Percentiles rank a stretch among this genome's conserved stretches.
phyloP scores from a whole-genome alignment of 2,797 vertebrate genomes.

The Steatocranus sp. region DNA sequence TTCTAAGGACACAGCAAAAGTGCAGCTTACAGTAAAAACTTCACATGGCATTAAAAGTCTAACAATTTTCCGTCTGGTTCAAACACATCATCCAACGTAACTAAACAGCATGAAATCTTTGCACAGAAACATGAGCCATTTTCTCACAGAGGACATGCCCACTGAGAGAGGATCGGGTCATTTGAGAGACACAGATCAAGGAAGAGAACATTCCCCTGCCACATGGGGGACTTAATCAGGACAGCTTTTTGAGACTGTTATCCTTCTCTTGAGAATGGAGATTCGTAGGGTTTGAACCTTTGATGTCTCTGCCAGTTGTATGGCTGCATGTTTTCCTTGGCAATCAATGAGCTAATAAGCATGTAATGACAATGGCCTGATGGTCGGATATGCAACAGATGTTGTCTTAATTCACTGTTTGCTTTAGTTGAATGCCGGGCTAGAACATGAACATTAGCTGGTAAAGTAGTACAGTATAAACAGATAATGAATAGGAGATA shows the following conservation, averaged over 20 bases:
- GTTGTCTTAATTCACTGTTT: conserved; percentile 31
- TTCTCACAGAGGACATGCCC: conserved; percentile 23
- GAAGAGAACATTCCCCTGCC: conserved; percentile 16
- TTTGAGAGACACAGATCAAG: conserved; percentile 41
- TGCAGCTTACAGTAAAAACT: background rate
- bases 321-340: conserved; percentile 10
- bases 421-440: background rate
- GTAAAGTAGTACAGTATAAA: background rate
- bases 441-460: background rate
- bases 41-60: background rate
- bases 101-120: conserved; percentile 21
- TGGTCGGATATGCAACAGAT: conserved; percentile 22
- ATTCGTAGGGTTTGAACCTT: conserved; percentile 3
- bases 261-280: conserved; percentile 33
- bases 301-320: conserved; percentile 35
- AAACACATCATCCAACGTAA: background rate
- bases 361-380: conserved; percentile 30
- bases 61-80: background rate
- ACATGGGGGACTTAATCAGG: conserved; percentile 40
- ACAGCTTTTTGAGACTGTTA: conserved; percentile 12
- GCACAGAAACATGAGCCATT: background rate
- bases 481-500: background rate
- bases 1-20: conserved; percentile 9
- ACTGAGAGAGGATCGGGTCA: conserved; percentile 15
- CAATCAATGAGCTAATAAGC: conserved; percentile 23